Conservation (phyloP, 1,140 invertebrate species). For the Drosophila parvula region DNA sequence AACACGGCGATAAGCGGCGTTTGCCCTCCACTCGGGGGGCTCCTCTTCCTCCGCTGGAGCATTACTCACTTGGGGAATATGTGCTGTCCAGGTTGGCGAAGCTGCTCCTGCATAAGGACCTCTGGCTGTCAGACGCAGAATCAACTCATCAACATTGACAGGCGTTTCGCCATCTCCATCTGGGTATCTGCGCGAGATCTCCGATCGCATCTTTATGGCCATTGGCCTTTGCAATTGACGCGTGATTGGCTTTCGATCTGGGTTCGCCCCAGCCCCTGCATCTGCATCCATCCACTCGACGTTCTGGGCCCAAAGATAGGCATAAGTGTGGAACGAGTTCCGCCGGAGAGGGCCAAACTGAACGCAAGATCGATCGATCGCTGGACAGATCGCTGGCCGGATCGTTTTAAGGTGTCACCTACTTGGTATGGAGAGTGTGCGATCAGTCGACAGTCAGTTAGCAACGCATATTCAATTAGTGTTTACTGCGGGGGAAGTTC, state of each 20-base stretch:
- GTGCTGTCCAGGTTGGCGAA: not conserved
- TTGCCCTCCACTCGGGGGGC: conserved; percentile 45
- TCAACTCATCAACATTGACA: conserved; percentile 79
- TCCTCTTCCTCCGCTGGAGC: not conserved
- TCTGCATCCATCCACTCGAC: conserved; percentile 13
- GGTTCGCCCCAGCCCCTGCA: conserved; percentile 3
- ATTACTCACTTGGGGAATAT: conserved; percentile 53
- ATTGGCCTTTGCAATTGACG: conserved; percentile 71
- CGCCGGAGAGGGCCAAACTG: conserved; percentile 19
- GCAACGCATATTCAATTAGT: conserved; percentile 61
- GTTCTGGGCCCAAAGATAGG: conserved; percentile 62
- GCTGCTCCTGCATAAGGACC: conserved; percentile 65
- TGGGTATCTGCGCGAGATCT: conserved; percentile 21
- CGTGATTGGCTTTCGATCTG: conserved; percentile 77
- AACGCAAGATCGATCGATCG: conserved; percentile 13
- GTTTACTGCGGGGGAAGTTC: conserved; percentile 1
- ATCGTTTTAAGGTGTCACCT: conserved; percentile 65
- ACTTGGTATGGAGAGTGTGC: conserved; percentile 67
- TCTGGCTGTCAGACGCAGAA: conserved; percentile 66
- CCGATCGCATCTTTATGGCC: conserved; percentile 64
- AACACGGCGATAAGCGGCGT: conserved; percentile 58
- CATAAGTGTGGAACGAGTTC: conserved; percentile 61
- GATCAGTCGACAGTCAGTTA: conserved; percentile 57
- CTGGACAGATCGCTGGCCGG: conserved; percentile 21
- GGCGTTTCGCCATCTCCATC: conserved; percentile 50